Evolutionary conservation across 2,888 invertebrate genomes (phyloP).

Genomic region (Pterostichus madidus): DNA sequence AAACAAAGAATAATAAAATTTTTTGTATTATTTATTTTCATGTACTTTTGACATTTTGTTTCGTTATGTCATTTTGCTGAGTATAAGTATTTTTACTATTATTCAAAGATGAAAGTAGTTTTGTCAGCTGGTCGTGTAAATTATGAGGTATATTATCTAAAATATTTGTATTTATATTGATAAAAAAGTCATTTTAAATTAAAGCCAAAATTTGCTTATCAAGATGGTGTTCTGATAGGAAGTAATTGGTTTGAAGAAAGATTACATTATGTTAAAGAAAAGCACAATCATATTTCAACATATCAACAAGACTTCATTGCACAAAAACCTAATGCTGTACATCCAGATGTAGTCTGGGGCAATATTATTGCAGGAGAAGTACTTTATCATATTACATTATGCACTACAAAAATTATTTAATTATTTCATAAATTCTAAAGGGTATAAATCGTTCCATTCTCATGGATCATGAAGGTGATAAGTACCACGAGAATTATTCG

Average conservation of each 20-base stretch:
- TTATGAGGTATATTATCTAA: slow-evolving; percentile 53
- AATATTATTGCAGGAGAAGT: slow-evolving; percentile 53
- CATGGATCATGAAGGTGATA: slow-evolving; percentile 42
- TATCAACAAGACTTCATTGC: slow-evolving; percentile 27
- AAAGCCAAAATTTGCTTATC: slow-evolving; percentile 50
- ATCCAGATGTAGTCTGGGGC: slow-evolving; percentile 26
- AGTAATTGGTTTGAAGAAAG: slow-evolving; percentile 60
- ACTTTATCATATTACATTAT: background rate
- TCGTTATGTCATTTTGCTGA: no score
- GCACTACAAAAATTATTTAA: background rate
- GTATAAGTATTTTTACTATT: background rate
- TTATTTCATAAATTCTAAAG: slow-evolving; percentile 35
- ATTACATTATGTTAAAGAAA: slow-evolving; percentile 55
- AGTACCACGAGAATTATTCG: slow-evolving; percentile 78
- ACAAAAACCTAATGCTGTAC: slow-evolving; percentile 1
- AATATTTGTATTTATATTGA: slow-evolving; percentile 1
- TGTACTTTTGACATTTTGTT: slow-evolving; percentile 5
- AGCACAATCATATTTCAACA: slow-evolving; percentile 38
- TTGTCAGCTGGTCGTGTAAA: slow-evolving; percentile 28
- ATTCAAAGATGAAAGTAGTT: slow-evolving; percentile 40
- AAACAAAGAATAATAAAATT: slow-evolving; percentile 20
- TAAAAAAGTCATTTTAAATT: background rate
- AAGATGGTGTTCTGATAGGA: slow-evolving; percentile 47
- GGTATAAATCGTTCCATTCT: slow-evolving; percentile 23
- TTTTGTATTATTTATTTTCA: background rate